Base-by-base conservation (phyloP, 2,113 vertebrate species). In the Pedionomus torquatus region DNA sequence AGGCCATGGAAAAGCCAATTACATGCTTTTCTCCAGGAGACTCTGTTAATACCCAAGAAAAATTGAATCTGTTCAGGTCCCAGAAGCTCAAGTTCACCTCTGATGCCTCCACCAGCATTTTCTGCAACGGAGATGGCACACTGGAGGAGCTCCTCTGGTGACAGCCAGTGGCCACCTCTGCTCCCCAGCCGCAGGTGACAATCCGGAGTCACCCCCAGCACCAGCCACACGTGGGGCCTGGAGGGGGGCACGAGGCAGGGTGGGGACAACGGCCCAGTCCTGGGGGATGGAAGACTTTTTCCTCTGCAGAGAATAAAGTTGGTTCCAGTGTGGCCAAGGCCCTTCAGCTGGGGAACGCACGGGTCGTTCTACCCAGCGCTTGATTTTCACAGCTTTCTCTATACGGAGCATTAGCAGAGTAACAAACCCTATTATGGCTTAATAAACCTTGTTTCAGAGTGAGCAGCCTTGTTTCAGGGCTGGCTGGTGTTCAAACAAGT, bases 331-430 rank as follows among this genome's bases (percentile, higher is more conserved):
- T 9, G 19, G 75, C 78, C 61, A 9, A 86, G 90, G 24, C n/a
- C 18, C 75, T 91, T 74, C 28, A 87, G 70, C 1, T 48, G 81
- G 74, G n/a, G 76, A 95, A 43, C 0, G 64, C 89, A 83, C 71
- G 51, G 60, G 58, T 87, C 43, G 7, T 84, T 96, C 76, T 3
- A 94, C 64, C 64, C 55, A 51, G 79, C 83, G 33, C 52, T 80
- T 95, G 92, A 92, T 95, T 97, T 96, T 96, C 84, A 90, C 70
- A 17, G 71, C 70, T 74, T 91, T 88, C 91, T 90, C 64, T 31
- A 77, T 97, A 83, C 30, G 89, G 69, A 43, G 64, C 93, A 91
- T 95, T 93, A 94, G 87, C 70, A 52, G 83, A 91, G 83, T 91
- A 96, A 92, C 91, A 95, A 96, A 83, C 93, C 77, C 44, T 87